These are phyloP conservation scores for Acyrthosiphon pisum DNA, from an alignment of 1,140 invertebrate species.

Conservation along the genomic window DNA sequence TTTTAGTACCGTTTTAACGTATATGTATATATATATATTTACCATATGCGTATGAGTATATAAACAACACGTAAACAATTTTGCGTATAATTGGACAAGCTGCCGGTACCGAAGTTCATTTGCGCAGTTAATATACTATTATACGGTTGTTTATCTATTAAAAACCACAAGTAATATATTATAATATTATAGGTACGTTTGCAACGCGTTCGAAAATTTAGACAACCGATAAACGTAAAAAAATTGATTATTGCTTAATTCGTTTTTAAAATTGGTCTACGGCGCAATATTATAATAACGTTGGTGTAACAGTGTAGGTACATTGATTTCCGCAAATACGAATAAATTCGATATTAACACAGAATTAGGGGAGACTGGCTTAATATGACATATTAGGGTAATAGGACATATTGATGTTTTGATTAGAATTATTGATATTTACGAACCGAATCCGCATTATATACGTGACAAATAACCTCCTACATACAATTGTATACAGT, in stretches of 20 bases:
- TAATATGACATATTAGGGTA: too few species aligned
- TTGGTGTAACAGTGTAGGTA: neutral
- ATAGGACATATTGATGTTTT: too few species aligned
- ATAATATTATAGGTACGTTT: neutral
- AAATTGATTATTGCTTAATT: neutral
- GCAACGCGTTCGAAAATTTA: neutral
- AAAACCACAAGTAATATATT: neutral
- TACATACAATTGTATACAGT: too few species aligned
- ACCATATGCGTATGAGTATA: neutral
- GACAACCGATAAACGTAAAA: neutral
- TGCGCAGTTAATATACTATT: neutral
- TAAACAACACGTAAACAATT: neutral
- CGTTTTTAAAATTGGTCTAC: neutral
- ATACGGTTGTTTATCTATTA: neutral
- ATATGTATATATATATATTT: too few species aligned
- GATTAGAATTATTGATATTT: too few species aligned
- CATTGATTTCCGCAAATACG: neutral
- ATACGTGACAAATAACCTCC: too few species aligned
- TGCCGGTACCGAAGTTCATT: neutral
- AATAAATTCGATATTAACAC: neutral
- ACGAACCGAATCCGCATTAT: too few species aligned
- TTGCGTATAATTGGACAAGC: neutral
- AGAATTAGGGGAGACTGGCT: too few species aligned
- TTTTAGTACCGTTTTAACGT: neutral
- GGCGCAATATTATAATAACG: neutral